Evolutionary conservation across 2,888 invertebrate species (phyloP), one percentile per base, ranked within the genome.

Genomic region (Clunio marinus): DNA sequence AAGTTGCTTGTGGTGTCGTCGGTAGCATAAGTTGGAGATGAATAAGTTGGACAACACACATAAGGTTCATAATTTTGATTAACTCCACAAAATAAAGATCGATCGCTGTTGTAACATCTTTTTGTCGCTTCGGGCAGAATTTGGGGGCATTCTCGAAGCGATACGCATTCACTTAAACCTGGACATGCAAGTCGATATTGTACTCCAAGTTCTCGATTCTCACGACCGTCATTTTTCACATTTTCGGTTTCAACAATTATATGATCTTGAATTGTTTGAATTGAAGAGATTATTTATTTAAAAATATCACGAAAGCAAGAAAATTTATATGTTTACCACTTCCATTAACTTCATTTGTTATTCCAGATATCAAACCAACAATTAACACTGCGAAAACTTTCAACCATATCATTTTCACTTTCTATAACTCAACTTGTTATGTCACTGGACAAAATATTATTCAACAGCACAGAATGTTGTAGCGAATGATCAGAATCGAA

Each of bases 71-170:
- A 78, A 13, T 59, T 59, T 68, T 78, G 77, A 20, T 74, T 74
- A 1, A 76, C 76, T 1, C 79, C 78, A 67, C 79, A 79, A 66
- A 75, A 78, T 1, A 78, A 70, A 0, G 77, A 75, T 70, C 78
- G 77, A 70, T 79, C 79, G n/a, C 78, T 78, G 32, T 75, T 77
- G 59, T 75, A 79, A 65, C 79, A 79, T 69, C 74, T 76, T 71
- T 77, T 77, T 15, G 79, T 78, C 37, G 78, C 75, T 71, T 79
- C 78, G 32, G 76, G 76, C 17, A 79, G 75, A 73, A 79, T 72
- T 1, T 76, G 74, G 2, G 78, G 75, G 70, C 79, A 79, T 68
- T 79, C 79, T 57, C 77, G 77, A 28, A 79, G 71, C 1, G 79
- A 77, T 1, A 78, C 76, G 69, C 79, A 79, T 69, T 78, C 77